Evolutionary conservation across 2,113 vertebrate genomes (phyloP), one percentile per base, ranked within the genome.

Genomic region (Gopherus evgoodei): DNA sequence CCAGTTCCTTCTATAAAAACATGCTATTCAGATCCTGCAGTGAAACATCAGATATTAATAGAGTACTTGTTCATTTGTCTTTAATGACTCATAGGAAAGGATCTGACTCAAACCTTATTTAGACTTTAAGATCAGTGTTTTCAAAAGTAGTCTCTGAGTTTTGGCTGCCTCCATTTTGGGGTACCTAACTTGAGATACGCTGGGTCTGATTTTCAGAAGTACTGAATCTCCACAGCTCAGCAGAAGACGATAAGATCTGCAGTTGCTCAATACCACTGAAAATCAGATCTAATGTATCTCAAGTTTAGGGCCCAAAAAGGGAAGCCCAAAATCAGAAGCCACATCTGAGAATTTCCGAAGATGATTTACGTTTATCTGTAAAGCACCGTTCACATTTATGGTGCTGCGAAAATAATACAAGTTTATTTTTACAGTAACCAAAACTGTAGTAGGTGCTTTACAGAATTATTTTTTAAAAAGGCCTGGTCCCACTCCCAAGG

Each of bases 21-120:
- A 14, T 89, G 42, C 75, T 17, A 76, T 96, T 97, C 56, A 96
- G 59, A 85, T 53, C 31, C 44, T 93, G 91, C 82, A n/a, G 10
- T 95, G 86, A 81, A 91, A 95, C 93, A 87, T 93, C 89, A 8
- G 22, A 85, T 97, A 97, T 94, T 96, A 97, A 93, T 96, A 96
- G 89, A 95, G 78, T 93, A 91, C 89, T 87, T 97, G 95, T 59
- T 97, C 91, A 59, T 95, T 95, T 90, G 89, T 83, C 89, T 85
- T 85, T 79, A 87, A 56, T 97, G 97, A 98, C 90, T 98, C 97
- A 97, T 8, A 86, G 95, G 52, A 80, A 88, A 79, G 92, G 94
- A 88, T 93, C 82, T 97, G 94, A 97, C 91, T 97, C 96, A 96
- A 52, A 88, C 93, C 0, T 2, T 86, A 78, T 53, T 87, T 78